phyloP scores from a whole-genome alignment of 2,797 vertebrate genomes.

The Sebastes iracundus region DNA sequence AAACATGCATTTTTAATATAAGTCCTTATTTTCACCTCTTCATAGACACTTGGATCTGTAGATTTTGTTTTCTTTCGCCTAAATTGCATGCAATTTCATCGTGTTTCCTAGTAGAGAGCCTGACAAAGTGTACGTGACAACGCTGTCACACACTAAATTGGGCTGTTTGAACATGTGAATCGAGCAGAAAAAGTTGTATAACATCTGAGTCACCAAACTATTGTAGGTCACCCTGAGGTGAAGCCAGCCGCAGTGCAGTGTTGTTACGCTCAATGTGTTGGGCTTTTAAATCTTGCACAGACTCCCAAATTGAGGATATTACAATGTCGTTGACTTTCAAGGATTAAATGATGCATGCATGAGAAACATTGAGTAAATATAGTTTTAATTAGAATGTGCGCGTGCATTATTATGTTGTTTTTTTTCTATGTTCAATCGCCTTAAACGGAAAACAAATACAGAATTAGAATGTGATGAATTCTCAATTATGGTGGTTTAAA shows the following conservation, averaged over 20 bases:
- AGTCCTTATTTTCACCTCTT: not conserved
- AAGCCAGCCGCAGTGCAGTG: slow-evolving; percentile 3
- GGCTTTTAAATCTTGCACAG: slow-evolving; percentile 22
- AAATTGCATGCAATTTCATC: not conserved
- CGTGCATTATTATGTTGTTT: slow-evolving; percentile 23
- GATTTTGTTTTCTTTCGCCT: too few relatives aligned
- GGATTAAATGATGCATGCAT: slow-evolving; percentile 46
- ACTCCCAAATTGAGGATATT: slow-evolving; percentile 14
- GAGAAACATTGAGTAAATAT: slow-evolving; percentile 46
- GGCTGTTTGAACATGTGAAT: not conserved
- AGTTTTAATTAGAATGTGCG: slow-evolving; percentile 54
- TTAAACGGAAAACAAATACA: slow-evolving; percentile 43
- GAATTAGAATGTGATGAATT: slow-evolving; percentile 29
- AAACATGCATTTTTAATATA: slow-evolving; percentile 9
- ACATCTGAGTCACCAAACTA: slow-evolving; percentile 31
- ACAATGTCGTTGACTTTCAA: slow-evolving; percentile 32
- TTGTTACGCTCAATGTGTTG: slow-evolving; percentile 7
- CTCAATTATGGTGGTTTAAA: slow-evolving; percentile 18
- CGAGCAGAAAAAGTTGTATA: slow-evolving; percentile 15
- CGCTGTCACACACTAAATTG: not conserved
- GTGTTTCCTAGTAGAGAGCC: not conserved
- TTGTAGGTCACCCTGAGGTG: slow-evolving; percentile 21
- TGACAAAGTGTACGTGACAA: not conserved
- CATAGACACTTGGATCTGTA: not conserved
- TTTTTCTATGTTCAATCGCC: slow-evolving; percentile 12